phyloP scores from a whole-genome alignment of 2,888 invertebrate genomes.

The Pyrochroa serraticornis region DNA sequence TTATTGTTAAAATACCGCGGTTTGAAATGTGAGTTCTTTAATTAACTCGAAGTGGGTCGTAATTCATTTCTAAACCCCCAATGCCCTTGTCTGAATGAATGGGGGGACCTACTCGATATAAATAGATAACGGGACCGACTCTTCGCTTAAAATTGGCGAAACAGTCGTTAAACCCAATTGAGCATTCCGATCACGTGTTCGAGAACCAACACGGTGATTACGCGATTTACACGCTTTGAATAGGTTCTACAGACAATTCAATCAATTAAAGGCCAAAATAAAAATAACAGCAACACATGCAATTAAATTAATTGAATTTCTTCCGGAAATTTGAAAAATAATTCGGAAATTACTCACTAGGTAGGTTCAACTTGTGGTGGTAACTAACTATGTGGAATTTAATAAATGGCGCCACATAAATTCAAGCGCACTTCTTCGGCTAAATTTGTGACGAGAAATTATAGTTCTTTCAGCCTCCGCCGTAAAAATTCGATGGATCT shows the following conservation, averaged over 20 bases:
- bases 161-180: conserved; percentile 22
- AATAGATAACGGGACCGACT: conserved; percentile 6
- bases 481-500: too few species aligned
- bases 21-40: too few species aligned
- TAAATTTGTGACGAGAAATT: background rate
- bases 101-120: too few species aligned
- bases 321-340: too few species aligned
- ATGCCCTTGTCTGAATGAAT: too few species aligned
- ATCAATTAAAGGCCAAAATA: background rate
- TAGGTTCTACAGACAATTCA: background rate
- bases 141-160: conserved; percentile 20
- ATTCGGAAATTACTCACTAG: background rate
- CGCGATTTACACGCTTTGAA: conserved; percentile 23
- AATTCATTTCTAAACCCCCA: too few species aligned
- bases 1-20: too few species aligned
- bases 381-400: background rate
- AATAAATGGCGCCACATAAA: conserved; percentile 8
- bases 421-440: background rate
- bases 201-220: conserved; percentile 14
- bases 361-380: background rate
- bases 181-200: conserved; percentile 13
- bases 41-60: too few species aligned
- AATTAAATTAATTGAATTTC: too few species aligned
- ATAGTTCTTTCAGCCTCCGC: too few species aligned
- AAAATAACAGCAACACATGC: background rate